These are phyloP conservation scores for Cyanocitta stelleri DNA, from an alignment of 2,113 vertebrate genomes.

Conservation along the genomic window DNA sequence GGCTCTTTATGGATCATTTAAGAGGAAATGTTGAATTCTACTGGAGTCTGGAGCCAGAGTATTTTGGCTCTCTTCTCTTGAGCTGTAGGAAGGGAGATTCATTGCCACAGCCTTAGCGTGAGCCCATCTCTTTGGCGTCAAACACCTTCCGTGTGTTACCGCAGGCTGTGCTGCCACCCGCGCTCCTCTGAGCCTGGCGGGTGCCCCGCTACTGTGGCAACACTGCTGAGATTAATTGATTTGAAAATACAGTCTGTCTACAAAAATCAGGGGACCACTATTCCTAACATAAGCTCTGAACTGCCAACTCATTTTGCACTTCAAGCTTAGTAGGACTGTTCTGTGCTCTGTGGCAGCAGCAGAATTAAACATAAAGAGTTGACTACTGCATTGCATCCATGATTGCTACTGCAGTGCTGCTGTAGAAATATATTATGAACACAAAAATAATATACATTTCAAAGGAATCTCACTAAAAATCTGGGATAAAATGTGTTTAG, in stretches of 20 bases:
- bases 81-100: not conserved
- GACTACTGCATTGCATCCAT: not conserved
- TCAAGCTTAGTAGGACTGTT: not conserved
- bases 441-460: not conserved
- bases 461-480: not conserved
- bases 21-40: slow-evolving; percentile 42
- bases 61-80: slow-evolving; percentile 9
- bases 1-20: slow-evolving; percentile 43
- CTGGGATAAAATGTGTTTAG: not conserved
- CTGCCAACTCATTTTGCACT: not conserved
- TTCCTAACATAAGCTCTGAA: not conserved
- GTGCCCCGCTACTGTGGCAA: not conserved
- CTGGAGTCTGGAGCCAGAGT: slow-evolving; percentile 11
- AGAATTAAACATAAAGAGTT: not conserved
- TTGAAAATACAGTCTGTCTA: not conserved
- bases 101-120: not conserved
- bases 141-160: not conserved
- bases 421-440: not conserved
- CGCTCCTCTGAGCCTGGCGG: not conserved
- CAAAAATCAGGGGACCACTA: not conserved
- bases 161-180: not conserved
- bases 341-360: not conserved
- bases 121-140: not conserved
- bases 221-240: not conserved
- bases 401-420: not conserved